phyloP scores from a whole-genome alignment of 2,797 vertebrate genomes.

The Cottoperca gobio region DNA sequence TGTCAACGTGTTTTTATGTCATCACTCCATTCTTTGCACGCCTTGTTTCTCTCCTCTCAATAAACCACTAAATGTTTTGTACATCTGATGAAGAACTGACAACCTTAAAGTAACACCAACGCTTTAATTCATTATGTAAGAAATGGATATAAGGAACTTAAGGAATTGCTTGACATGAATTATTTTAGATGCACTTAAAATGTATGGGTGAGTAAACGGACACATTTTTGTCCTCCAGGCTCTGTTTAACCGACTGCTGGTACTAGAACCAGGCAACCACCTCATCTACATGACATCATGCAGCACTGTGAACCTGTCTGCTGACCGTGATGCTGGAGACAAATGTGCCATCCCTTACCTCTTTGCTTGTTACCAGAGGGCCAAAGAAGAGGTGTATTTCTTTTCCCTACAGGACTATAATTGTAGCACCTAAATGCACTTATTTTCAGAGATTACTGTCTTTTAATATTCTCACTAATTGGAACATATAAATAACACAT shows the following conservation, averaged over 20 bases:
- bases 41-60: slow-evolving; percentile 4
- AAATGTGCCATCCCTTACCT: slow-evolving; percentile 92
- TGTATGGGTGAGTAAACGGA: background rate
- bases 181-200: background rate
- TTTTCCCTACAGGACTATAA: background rate
- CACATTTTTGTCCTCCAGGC: slow-evolving; percentile 82
- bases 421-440: background rate
- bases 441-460: slow-evolving; percentile 2
- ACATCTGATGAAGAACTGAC: background rate
- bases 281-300: slow-evolving; percentile 95
- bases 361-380: slow-evolving; percentile 93
- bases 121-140: background rate
- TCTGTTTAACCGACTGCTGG: slow-evolving; percentile 92
- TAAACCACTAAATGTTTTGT: background rate
- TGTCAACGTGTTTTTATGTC: slow-evolving; percentile 4
- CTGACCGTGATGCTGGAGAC: slow-evolving; percentile 96
- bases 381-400: slow-evolving; percentile 93
- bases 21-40: background rate
- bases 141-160: background rate
- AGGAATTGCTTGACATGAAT: background rate
- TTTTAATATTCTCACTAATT: slow-evolving; percentile 20
- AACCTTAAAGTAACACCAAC: background rate
- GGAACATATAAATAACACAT: slow-evolving; percentile 9
- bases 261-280: slow-evolving; percentile 93
- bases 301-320: slow-evolving; percentile 90